Evolutionary conservation across 2,113 vertebrate species (phyloP), one percentile per base, ranked within the genome.

Genomic region (Myrmophylax atrothorax): DNA sequence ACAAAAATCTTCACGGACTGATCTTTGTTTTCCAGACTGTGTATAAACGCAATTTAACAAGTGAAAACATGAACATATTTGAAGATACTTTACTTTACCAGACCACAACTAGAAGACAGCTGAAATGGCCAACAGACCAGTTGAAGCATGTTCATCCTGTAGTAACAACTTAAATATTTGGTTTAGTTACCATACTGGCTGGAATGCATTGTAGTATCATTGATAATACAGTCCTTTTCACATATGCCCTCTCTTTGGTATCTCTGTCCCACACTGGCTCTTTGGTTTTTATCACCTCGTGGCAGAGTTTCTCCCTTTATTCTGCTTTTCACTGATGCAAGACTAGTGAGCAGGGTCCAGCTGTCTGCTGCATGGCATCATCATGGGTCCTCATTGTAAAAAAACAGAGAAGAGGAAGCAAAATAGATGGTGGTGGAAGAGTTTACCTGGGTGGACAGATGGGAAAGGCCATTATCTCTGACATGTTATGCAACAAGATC

Each of bases 81-180:
- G 79, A 92, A 93, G 59, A 67, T 42, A 49, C 9, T 89, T 78
- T 12, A 40, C 38, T 81, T 75, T 53, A 83, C 49, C 42, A 64
- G 59, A 86, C 78, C 79, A 95, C 90, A 97, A 86, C 63, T 35
- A 63, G 33, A 84, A 94, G 63, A 53, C 25, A 77, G 63, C 7
- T 47, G 75, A 86, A 86, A 86, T 38, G 63, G 47, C 79, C 79
- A 95, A 75, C 47, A 94, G 63, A 90, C 68, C 31, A 67, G 73
- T 7, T 74, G 64, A 86, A 95, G 44, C 68, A 35, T 31, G 68
- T 67, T 81, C 56, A 81, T 84, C 38, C 38, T 44, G 35, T 18
- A 90, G 18, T 55, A 88, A 46, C 44, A 82, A 52, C 9, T 10
- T 11, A 67, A 70, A 55, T 5, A 5, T 6, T 82, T 23, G 37